Base-by-base conservation (phyloP, 1,140 invertebrate species). In the Eumeta japonica region DNA sequence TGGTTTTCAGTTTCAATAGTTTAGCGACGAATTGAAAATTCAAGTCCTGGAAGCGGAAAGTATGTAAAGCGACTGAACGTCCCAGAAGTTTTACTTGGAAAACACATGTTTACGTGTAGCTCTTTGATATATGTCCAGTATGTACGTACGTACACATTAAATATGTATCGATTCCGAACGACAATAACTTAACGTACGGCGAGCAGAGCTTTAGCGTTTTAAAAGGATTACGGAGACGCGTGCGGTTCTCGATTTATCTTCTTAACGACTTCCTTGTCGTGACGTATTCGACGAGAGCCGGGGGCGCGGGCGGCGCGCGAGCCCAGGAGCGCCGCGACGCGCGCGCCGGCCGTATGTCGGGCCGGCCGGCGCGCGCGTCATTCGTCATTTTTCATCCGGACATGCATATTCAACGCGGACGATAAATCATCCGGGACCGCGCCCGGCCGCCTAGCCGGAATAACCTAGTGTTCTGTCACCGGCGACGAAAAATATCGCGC, bases 371-470 rank as follows among this genome's bases (percentile, higher is more conserved):
- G 59, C 59, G 52, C 54, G 51, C 53, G 57, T 62, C 61, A 45
- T 43, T 65, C 55, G 53, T 68, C 61, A 71, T 73, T 73, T 73
- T 71, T 73, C 68, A 73, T 73, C 59, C 52, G 58, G 64, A 68
- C 68, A 71, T 68, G 68, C 66, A 73, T 73, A 73, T 71, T 74
- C 68, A 71, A 67, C 64, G 54, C 41, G 54, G n/a, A 67, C 56
- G 58, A 74, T 74, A 71, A 70, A 74, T 74, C 66, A 74, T 61
- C 55, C 49, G 38, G 47, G 56, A 53, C 52, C 52, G 63, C 64
- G 53, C 50, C 49, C 46, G 52, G 53, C 45, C 38, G 51, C 43
- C 51, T 55, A 55, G 56, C 60, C 59, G 54, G 55, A 63, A 67
- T 65, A 64, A 65, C 58, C 61, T 60, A 67, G 57, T 59, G 58